Evolutionary conservation across 2,888 invertebrate genomes (phyloP), one percentile per base, ranked within the genome.

Genomic region (Carpatolechia fugitivella): DNA sequence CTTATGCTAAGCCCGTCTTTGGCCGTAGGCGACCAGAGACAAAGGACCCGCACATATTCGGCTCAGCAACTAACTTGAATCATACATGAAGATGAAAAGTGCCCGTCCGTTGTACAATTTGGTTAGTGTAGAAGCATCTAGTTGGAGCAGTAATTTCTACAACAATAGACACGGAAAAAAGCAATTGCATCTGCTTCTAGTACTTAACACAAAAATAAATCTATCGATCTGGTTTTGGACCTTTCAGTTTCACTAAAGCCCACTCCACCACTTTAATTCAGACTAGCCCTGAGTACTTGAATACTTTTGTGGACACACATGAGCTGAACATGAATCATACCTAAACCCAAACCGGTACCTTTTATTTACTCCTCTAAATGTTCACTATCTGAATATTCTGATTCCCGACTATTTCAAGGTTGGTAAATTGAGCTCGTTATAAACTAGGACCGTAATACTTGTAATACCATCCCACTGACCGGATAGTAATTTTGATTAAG

Each of bases 401-500:
- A n/a, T n/a, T n/a, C 38, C 36, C 52, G 13, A 41, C 41, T 38
- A 50, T 55, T 20, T 36, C 30, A 18, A 20, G 33, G 41, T 18
- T 38, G 14, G 50, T 51, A 48, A 29, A 44, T 46, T 29, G 16
- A 4, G 20, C 52, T 44, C 53, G 36, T 52, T 40, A 52, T 52
- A 47, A 56, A 52, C 38, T 56, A 56, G 38, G 30, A 38, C 52
- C 46, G 51, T 55, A 52, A 52, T 47, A 47, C 44, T 24, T 24
- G 24, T 24, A 24, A 24, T 24, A 24, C 33, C 29, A 14, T 13
- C 52, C 51, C 31, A 14, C 40, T 38, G 56, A 44, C 33, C 49
- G 44, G 52, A 47, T 41, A 48, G 47, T 48, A 55, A 53, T 49
- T 48, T 56, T 56, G 53, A 56, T 56, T 53, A 53, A 56, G 56